Conservation (phyloP, 2,113 vertebrate species). For the Hipposideros armiger region DNA sequence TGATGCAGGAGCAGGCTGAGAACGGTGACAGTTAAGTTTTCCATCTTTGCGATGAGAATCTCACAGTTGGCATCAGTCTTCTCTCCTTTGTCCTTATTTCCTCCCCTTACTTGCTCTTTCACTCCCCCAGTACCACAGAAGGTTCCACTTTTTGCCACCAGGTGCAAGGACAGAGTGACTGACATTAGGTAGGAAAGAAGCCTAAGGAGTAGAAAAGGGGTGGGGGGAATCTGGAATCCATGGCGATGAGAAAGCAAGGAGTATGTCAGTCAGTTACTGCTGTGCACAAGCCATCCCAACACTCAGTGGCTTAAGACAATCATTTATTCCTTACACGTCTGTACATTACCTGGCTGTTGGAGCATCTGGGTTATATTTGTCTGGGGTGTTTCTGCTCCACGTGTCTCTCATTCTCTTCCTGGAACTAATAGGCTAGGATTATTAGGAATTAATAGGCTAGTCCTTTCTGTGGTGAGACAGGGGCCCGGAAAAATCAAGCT, state of each 20-base stretch:
- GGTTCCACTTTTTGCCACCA: not conserved
- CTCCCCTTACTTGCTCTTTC: not conserved
- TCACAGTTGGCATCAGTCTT: not conserved
- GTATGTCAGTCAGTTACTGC: not conserved
- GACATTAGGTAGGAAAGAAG: not conserved
- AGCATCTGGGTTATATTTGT: not conserved
- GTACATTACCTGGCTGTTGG: not conserved
- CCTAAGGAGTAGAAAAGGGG: not conserved
- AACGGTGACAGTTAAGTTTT: not conserved
- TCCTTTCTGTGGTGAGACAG: not conserved
- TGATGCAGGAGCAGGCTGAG: not conserved
- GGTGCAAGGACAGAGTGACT: not conserved
- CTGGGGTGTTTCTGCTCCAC: not conserved
- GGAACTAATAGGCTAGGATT: not conserved
- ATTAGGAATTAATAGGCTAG: not conserved
- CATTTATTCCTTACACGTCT: not conserved
- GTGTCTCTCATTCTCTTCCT: not conserved
- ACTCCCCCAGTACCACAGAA: not conserved
- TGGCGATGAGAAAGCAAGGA: not conserved
- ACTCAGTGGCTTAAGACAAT: not conserved
- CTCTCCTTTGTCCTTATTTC: not conserved
- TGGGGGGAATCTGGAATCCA: not conserved
- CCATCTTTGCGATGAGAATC: not conserved
- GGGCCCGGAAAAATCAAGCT: not conserved
- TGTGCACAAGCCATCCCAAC: not conserved